Base-by-base conservation (phyloP, 2,113 vertebrate genomes). In the Aythya baeri region DNA sequence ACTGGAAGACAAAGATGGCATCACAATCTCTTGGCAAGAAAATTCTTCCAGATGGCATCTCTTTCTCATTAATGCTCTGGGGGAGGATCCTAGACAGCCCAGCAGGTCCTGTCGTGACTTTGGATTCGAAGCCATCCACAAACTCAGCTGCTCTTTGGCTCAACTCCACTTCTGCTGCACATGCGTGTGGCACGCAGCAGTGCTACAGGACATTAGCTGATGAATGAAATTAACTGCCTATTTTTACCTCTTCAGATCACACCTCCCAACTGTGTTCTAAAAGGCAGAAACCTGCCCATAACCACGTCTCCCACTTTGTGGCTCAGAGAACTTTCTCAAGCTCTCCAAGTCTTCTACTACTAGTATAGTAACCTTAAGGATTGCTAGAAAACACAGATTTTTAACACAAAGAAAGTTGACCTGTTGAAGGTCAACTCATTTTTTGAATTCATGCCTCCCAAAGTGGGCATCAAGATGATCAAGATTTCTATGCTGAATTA, bases 41-140 rank as follows among this genome's bases (percentile, higher is more conserved):
- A 75, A 89, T 62, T 68, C 54, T 62, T 92, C 92, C 97, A 97
- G 96, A 97, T 96, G 96, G 97, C 84, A 93, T 83, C 66, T 93
- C 58, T 94, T 95, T 96, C 83, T 95, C 96, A 95, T 91, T 93
- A 97, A 94, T 96, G 74, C 78, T 95, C 83, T n/a, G 74, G 76
- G 34, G 95, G 94, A 95, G 93, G 94, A 93, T 97, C 95, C 85
- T 38, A 94, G 91, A 88, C 83, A 88, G 92, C 86, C 74, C 92
- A 82, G 86, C 88, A 94, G 61, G 88, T 90, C 95, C 89, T 4
- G 1, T 46, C 29, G 26, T 89, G 93, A 76, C 83, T 95, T 92
- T 76, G 91, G 92, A 96, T 86, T 70, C 88, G 76, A 83, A 91
- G 74, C 93, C 50, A 52, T 93, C 90, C 95, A 87, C 90, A 95